Percentiles rank a stretch among this genome's conserved stretches.
Evolutionary conservation across 2,888 invertebrate species (phyloP).

Genomic region (Caenorhabditis virilis): DNA sequence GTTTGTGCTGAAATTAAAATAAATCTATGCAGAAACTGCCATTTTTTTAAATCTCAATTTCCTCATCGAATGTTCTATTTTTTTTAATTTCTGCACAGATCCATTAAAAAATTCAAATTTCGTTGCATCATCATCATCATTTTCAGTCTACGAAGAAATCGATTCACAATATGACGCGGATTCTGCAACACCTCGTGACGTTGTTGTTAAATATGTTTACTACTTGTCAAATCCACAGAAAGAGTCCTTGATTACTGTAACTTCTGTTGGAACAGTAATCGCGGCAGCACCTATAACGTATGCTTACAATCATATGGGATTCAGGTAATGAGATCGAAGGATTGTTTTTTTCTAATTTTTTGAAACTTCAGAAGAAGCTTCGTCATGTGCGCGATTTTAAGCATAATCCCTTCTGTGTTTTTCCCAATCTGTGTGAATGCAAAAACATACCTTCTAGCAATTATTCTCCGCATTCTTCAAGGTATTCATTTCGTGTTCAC

Average conservation of each 20-base stretch:
- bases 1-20: too few relatives aligned
- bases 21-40: too few relatives aligned
- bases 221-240: slow-evolving; percentile 48
- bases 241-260: slow-evolving; percentile 38
- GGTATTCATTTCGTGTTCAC: too few relatives aligned
- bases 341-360: neutral
- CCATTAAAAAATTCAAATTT: neutral
- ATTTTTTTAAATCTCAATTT: too few relatives aligned
- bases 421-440: slow-evolving; percentile 44
- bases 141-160: slow-evolving; percentile 40
- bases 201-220: slow-evolving; percentile 33
- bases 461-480: slow-evolving; percentile 48
- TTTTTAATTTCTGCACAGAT: too few relatives aligned
- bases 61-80: slow-evolving; percentile 11
- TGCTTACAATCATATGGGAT: slow-evolving; percentile 46
- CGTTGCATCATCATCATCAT: neutral
- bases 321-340: slow-evolving; percentile 10
- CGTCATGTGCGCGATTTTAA: slow-evolving; percentile 40
- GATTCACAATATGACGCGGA: slow-evolving; percentile 27
- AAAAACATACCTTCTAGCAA: slow-evolving; percentile 39
- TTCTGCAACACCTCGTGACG: slow-evolving; percentile 19
- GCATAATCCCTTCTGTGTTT: slow-evolving; percentile 40
- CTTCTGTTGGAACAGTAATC: slow-evolving; percentile 41
- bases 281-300: slow-evolving; percentile 36
- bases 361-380: slow-evolving; percentile 40